Percentiles rank a stretch among this genome's conserved stretches.
These are phyloP conservation scores for Megalonaias nervosa DNA, from an alignment of 1,140 invertebrate species.

Conservation along the genomic window DNA sequence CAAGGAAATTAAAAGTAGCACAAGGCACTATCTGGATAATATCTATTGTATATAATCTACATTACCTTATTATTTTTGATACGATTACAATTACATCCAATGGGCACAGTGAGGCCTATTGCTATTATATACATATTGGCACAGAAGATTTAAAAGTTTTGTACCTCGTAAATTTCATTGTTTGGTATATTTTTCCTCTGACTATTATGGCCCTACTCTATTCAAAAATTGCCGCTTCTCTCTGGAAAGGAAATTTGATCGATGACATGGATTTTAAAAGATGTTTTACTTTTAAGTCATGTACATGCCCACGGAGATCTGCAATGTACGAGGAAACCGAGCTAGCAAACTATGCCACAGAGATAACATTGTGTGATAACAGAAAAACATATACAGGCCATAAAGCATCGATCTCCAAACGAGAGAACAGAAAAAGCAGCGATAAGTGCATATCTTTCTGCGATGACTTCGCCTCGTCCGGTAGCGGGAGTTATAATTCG, in stretches of 20 bases:
- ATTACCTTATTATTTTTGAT: conserved; percentile 54
- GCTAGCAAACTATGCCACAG: neutral
- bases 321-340: neutral
- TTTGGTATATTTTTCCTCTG: conserved; percentile 86
- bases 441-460: too few species aligned
- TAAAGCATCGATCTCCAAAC: neutral
- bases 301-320: neutral
- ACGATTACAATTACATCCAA: conserved; percentile 24
- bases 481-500: too few species aligned
- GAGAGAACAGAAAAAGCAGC: neutral
- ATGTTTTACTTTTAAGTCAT: neutral
- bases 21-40: conserved; percentile 56
- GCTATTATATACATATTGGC: conserved; percentile 30
- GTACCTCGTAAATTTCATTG: conserved; percentile 49
- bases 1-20: conserved; percentile 31
- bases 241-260: conserved; percentile 72
- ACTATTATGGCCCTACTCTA: conserved; percentile 88
- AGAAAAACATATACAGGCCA: neutral
- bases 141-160: conserved; percentile 42
- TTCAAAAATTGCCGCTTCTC: conserved; percentile 77
- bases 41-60: conserved; percentile 52
- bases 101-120: conserved; percentile 24
- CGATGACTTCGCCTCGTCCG: too few species aligned
- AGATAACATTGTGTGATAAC: neutral
- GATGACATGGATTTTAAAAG: conserved; percentile 9